Evolutionary conservation across 2,113 vertebrate genomes (phyloP).

Genomic region (Drymodes brunneopygia): DNA sequence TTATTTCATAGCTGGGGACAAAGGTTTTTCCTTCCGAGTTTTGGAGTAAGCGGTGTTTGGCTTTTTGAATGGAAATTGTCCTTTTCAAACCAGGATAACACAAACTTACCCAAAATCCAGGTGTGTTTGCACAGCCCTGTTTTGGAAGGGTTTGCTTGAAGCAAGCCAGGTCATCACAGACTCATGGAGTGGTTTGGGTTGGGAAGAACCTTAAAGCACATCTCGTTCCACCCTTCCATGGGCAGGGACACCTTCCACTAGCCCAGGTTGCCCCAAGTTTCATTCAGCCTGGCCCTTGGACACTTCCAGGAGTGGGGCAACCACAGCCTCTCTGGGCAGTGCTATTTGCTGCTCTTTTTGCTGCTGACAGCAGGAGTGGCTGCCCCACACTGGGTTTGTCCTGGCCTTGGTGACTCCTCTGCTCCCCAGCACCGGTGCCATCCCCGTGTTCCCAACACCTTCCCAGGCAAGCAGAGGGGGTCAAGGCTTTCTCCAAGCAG

Average conservation of each 20-base stretch:
- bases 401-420: rapidly evolving
- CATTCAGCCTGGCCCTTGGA: not conserved
- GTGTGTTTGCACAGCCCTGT: not conserved
- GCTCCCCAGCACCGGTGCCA: not conserved
- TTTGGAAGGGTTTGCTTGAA: rapidly evolving
- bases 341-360: not conserved
- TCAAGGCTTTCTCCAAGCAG: not conserved
- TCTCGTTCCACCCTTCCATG: rapidly evolving
- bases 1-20: rapidly evolving
- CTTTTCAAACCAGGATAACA: rapidly evolving
- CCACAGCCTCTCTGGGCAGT: not conserved
- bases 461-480: not conserved
- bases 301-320: not conserved
- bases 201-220: not conserved
- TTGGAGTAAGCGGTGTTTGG: not conserved
- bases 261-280: not conserved
- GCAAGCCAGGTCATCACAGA: rapidly evolving
- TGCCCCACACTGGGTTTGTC: rapidly evolving
- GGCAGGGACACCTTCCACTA: not conserved
- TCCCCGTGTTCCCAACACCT: not conserved
- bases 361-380: not conserved
- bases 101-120: not conserved
- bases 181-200: not conserved
- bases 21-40: not conserved
- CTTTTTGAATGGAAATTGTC: not conserved